Evolutionary conservation across 2,113 vertebrate species (phyloP), one percentile per base, ranked within the genome.

Genomic region (Rhabdornis inornatus): DNA sequence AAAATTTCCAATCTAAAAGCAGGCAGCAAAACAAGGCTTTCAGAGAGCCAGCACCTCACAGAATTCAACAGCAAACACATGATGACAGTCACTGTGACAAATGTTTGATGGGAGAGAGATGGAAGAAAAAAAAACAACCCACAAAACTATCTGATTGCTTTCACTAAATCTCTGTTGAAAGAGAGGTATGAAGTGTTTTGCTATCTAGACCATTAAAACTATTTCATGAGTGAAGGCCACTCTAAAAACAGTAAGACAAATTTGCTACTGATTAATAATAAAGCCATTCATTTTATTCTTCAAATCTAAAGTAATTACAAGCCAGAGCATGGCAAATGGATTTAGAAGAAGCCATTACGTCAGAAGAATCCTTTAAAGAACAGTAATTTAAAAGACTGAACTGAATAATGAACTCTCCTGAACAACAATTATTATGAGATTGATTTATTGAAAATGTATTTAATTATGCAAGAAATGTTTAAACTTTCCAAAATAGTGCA

Each of bases 261-360:
- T 96, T 96, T 98, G 91, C 84, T 94, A 84, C 91, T 96, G 94
- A 97, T 97, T 96, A 97, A 97, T 97, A 97, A 98, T 96, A 97
- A 97, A 98, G 94, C 83, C 95, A 97, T 97, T 97, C 91, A 94
- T 97, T 97, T 97, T 96, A 97, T 96, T 97, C 95, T 96, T 97
- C 92, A 97, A 95, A 97, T 97, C 89, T 96, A 95, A 97, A 97
- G 95, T 96, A 97, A 98, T 97, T 97, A 97, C 77, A 97, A 95
- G 78, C 81, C 90, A 92, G 83, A 89, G 83, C 96, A 97, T 96
- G 84, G 95, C 95, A 98, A 98, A 98, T 96, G 93, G 95, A 97
- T 96, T 97, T 95, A 95, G 94, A 94, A 94, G 69, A 96, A 97
- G 75, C 92, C 84, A 96, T 92, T 93, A 97, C n/a, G 23, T 97